Base-by-base conservation (phyloP, 92 coral and sea anemone species). In the Porites evermanni region DNA sequence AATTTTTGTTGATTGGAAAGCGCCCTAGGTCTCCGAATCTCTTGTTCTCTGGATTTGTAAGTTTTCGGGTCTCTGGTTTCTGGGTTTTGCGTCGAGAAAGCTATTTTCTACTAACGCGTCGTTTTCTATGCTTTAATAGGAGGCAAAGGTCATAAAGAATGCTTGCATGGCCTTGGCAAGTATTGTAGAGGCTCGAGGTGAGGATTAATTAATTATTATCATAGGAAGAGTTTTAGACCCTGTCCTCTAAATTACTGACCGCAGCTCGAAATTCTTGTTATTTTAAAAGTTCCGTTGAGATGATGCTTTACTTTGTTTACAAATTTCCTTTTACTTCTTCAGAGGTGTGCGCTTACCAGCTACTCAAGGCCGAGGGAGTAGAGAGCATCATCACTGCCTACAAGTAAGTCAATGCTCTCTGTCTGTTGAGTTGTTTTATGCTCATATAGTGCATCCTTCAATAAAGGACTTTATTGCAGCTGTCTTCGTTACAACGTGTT, bases 151-250 rank as follows among this genome's bases (percentile, higher is more conserved):
- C 18, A 91, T 95, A 38, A 97, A 97, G 82, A 97, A 97, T 75
- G 99, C 99, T 23, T 97, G 99, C 73, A 97, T 97, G 99, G 99
- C 99, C 10, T 81, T 97, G 18, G 99, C 99, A 54, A 95, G 98
- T 73, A 95, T 97, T 59, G 95, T 97, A 3, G 99, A 97, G 79
- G 99, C 97, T 51, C 90, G 93, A 85, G 99, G 99, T 97, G 72
- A 64, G 96, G 59, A 38, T 17, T 10, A 13, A 72, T 38, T 38
- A 38, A 38, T 38, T 38, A 38, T 38, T 38, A 38, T 38, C 1
- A 3, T 38, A 38, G 47, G 47, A 38, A 38, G 47, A 38, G 47
- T 38, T 38, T 38, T 38, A 4, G 47, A 38, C 47, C 47, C 47
- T 38, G 32, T 29, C 32, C 3, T 29, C 32, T 29, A 29, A 29